Evolutionary conservation across 2,113 vertebrate genomes (phyloP), one percentile per base, ranked within the genome.

Genomic region (Rostratula benghalensis): DNA sequence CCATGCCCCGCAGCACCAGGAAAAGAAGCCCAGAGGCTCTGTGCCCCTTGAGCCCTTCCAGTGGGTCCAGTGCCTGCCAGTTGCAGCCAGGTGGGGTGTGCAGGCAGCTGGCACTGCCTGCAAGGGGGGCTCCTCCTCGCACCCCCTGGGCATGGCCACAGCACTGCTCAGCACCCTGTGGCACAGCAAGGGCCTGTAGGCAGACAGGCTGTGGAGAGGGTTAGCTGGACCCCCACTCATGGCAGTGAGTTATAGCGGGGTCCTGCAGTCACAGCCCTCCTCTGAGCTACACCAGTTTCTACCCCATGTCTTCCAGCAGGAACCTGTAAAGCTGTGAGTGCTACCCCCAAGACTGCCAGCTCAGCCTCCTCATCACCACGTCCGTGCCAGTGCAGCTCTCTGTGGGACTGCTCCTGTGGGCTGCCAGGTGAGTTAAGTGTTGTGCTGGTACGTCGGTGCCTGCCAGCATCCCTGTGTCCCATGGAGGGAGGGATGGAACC

Each of bases 71-170:
- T 0, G 3, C n/a, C 21, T 8, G 1, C 27, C 45, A 27, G 27
- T 35, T 24, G 23, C 3, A 3, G 31, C 37, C 57, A 43, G 70
- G 76, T 27, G 33, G 11, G 30, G n/a, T 9, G 6, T 12, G 71
- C 65, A 59, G 51, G n/a, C 51, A 78, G 51, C 21, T 1, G 1
- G 48, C 43, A 30, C 27, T 45, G 48, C 56, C 70, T 46, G 45
- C 10, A 21, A n/a, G 45, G 45, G 54, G 13, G 30, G 19, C 6
- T 63, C 25, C 41, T 9, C 68, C n/a, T 39, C 4, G 4, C 33
- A 50, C 6, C 18, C 43, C 30, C 45, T 13, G 16, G 33, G 33
- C 43, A 59, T 0, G 0, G 61, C n/a, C 14, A 5, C 0, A 7
- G 69, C n/a, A 41, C 33, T 1, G 1, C 28, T 54, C 41, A 74